Percentiles rank a stretch among this genome's conserved stretches.
These are phyloP conservation scores for Dipodomys ordii DNA, from an alignment of 2,113 vertebrate species.

Conservation along the genomic window DNA sequence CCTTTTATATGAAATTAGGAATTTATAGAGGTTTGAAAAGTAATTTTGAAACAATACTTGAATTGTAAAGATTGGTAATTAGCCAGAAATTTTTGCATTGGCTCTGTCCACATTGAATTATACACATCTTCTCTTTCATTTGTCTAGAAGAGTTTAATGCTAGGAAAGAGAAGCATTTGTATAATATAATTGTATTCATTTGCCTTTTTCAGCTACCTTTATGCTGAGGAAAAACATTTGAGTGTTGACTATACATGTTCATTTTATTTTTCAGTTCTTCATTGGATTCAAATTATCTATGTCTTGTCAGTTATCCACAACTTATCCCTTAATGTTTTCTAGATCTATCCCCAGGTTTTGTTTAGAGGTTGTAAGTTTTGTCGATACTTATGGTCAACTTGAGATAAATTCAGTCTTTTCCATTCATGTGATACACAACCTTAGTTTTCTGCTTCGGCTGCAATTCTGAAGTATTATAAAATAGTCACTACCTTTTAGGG, in stretches of 20 bases:
- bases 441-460: background rate
- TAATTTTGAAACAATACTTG: constrained; percentile 59
- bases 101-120: constrained; percentile 43
- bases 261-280: background rate
- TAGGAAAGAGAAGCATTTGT: background rate
- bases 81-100: constrained; percentile 41
- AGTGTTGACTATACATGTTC: background rate
- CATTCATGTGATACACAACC: background rate
- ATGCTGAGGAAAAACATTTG: background rate
- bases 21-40: constrained; percentile 31
- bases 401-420: background rate
- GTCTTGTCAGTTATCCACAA: background rate
- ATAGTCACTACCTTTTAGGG: no score
- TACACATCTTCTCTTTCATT: constrained; percentile 48
- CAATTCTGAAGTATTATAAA: background rate
- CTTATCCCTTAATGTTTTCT: constrained; percentile 30
- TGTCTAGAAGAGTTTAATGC: background rate
- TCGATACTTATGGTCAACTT: background rate
- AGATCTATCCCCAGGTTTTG: background rate
- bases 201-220: background rate
- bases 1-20: constrained; percentile 39
- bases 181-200: background rate
- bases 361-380: background rate
- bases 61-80: constrained; percentile 52
- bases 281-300: background rate